Conservation (phyloP, 2,113 vertebrate species). For the Platysternon megacephalum region DNA sequence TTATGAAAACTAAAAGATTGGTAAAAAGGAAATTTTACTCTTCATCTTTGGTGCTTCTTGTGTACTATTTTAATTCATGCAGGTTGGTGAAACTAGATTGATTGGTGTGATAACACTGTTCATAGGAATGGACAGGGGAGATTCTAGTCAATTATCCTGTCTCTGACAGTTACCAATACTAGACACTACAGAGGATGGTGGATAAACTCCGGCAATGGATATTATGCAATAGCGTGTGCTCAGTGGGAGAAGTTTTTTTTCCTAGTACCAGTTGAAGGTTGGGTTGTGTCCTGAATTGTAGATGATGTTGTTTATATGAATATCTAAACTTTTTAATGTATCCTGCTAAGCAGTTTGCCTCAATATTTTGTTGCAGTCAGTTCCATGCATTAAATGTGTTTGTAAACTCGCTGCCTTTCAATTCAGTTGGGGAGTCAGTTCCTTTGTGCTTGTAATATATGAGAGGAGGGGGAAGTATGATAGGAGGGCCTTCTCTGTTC, state of each 20-base stretch:
- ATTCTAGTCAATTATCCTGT: not conserved
- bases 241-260: not conserved
- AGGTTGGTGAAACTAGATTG: not conserved
- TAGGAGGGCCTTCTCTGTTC: not conserved
- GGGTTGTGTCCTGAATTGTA: not conserved
- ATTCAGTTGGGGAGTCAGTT: not conserved
- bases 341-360: not conserved
- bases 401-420: not conserved
- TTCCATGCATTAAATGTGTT: accelerated
- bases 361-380: not conserved
- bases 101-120: not conserved
- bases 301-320: not conserved
- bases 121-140: not conserved
- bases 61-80: not conserved
- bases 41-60: not conserved
- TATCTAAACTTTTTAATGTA: not conserved
- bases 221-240: not conserved
- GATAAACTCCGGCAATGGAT: not conserved
- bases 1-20: not conserved
- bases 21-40: not conserved
- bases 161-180: not conserved
- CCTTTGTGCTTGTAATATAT: not conserved
- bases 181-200: not conserved
- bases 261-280: not conserved
- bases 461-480: not conserved